Conservation (phyloP, 2,113 vertebrate genomes). For the Crypturellus undulatus region DNA sequence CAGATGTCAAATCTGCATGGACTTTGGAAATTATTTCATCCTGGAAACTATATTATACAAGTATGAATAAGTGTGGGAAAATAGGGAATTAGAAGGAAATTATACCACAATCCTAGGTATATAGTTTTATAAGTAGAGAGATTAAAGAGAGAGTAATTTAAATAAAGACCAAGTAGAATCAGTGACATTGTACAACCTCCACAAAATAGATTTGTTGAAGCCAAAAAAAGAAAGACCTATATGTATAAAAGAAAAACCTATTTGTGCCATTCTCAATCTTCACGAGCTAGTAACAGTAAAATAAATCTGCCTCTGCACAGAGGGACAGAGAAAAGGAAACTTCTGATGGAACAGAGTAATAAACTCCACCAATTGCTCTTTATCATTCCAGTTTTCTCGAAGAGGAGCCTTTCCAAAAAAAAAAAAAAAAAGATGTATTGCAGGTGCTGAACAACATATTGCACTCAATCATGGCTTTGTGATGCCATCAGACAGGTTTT, state of each 20-base stretch:
- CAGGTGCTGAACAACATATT: background rate
- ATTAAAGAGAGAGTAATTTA: background rate
- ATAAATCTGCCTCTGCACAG: background rate
- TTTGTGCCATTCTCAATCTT: background rate
- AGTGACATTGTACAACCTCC: background rate
- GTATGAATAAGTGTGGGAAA: background rate
- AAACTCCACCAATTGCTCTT: background rate
- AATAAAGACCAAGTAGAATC: background rate
- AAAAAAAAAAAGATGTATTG: background rate
- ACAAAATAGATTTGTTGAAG: background rate
- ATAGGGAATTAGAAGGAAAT: background rate
- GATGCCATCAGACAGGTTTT: slow-evolving; percentile 42
- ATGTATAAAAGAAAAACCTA: background rate
- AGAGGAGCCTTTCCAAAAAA: slow-evolving; percentile 12
- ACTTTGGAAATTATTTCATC: background rate
- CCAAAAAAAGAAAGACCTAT: background rate
- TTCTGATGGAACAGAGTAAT: slow-evolving; percentile 42
- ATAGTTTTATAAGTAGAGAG: background rate
- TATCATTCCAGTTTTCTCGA: background rate
- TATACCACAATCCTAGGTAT: background rate
- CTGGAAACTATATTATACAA: background rate
- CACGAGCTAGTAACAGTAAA: background rate
- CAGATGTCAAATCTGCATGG: background rate
- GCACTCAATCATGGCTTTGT: slow-evolving; percentile 8
- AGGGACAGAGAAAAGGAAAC: background rate